These are phyloP conservation scores for Trichogramma evanescens DNA, from an alignment of 2,888 invertebrate genomes.

Conservation along the genomic window DNA sequence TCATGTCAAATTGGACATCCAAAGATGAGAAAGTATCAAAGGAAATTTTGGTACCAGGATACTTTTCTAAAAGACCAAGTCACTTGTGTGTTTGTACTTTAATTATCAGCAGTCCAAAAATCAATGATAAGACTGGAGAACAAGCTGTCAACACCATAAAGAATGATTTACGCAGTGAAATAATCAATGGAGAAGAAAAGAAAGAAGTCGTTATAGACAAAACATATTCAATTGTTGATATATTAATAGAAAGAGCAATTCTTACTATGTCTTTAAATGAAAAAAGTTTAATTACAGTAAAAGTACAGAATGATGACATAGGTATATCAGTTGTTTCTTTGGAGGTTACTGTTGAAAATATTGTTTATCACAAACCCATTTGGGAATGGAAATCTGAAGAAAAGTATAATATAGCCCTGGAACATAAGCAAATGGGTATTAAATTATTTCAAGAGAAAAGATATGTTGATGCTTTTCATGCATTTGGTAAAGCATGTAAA, in stretches of 20 bases:
- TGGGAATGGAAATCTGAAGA: slow-evolving; percentile 56
- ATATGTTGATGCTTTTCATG: slow-evolving; percentile 62
- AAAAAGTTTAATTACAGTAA: slow-evolving; percentile 42
- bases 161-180: slow-evolving; percentile 40
- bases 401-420: slow-evolving; percentile 49
- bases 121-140: background rate
- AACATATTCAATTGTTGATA: slow-evolving; percentile 49
- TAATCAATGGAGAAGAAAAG: slow-evolving; percentile 31
- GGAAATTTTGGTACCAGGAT: slow-evolving; percentile 28
- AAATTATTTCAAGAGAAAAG: slow-evolving; percentile 59
- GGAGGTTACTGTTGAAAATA: slow-evolving; percentile 46
- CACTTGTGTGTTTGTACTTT: slow-evolving; percentile 36
- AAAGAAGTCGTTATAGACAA: slow-evolving; percentile 48
- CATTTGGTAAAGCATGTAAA: slow-evolving; percentile 69
- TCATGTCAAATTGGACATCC: slow-evolving; percentile 17
- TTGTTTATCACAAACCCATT: slow-evolving; percentile 50
- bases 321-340: slow-evolving; percentile 46
- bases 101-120: slow-evolving; percentile 24
- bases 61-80: slow-evolving; percentile 31
- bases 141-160: slow-evolving; percentile 19
- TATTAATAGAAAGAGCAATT: slow-evolving; percentile 52
- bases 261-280: slow-evolving; percentile 53
- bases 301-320: slow-evolving; percentile 29
- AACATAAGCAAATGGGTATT: slow-evolving; percentile 57
- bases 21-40: slow-evolving; percentile 30